These are phyloP conservation scores for Ophioninae sp. DNA, from an alignment of 2,888 invertebrate genomes.

Conservation along the genomic window DNA sequence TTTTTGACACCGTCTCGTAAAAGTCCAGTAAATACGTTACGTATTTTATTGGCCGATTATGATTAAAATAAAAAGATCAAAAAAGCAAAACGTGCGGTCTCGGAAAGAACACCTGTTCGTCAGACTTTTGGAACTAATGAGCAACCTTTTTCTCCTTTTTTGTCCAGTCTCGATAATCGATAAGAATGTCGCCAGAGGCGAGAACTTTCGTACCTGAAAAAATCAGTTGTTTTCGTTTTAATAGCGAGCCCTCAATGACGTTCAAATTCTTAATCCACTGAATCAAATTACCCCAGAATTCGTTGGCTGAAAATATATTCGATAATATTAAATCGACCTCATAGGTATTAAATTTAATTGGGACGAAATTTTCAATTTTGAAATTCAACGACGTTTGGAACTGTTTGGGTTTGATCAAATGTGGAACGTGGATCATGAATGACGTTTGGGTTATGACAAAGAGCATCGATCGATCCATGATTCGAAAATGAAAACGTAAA, in stretches of 20 bases:
- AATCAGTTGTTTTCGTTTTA: not conserved
- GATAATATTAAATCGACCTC: no score
- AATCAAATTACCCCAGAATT: not conserved
- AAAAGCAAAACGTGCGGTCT: not conserved
- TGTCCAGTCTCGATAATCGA: conserved; percentile 30
- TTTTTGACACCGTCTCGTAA: not conserved
- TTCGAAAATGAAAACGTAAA: no score
- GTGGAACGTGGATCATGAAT: no score
- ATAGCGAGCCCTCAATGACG: not conserved
- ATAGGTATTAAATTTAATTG: no score
- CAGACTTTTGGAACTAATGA: conserved; percentile 3
- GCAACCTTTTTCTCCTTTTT: not conserved
- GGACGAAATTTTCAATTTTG: not conserved
- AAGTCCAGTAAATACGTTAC: not conserved
- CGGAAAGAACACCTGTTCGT: conserved; percentile 29
- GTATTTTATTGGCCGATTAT: not conserved
- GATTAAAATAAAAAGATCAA: not conserved
- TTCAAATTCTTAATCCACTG: conserved; percentile 7
- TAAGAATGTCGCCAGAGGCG: conserved; percentile 7
- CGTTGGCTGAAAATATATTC: no score
- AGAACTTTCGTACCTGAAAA: not conserved
- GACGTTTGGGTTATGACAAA: no score
- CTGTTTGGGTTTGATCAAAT: not conserved
- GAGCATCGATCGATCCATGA: no score
- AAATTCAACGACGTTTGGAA: not conserved